Base-by-base conservation (phyloP, 2,888 invertebrate genomes). In the Eupeodes latifasciatus region DNA sequence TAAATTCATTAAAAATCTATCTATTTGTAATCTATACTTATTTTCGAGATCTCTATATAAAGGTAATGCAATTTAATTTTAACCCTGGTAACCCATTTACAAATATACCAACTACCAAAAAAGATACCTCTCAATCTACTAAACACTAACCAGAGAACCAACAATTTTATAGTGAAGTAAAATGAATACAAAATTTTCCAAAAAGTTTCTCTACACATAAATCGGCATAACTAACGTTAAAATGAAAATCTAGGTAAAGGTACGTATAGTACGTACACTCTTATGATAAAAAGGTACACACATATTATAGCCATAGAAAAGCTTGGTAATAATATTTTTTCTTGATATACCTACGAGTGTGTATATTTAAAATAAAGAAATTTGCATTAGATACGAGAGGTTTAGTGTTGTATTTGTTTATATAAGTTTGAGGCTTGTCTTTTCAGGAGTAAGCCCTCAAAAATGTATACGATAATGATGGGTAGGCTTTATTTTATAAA, bases 221-320 rank as follows among this genome's bases (percentile, higher is more conserved):
- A 79, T 64, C 64, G 40, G 11, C 57, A 62, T 51, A 86, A 82
- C 79, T 82, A 69, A 71, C 47, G 49, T 62, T 61, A 62, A 82
- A 27, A 27, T 27, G 27, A 27, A 27, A 82, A 82, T 86, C 55
- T 79, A 82, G 78, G 74, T 59, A 66, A 79, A 82, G 81, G 77
- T 81, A 55, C 57, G 64, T 40, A 40, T 9, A 9, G n/a, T n/a
- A n/a, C n/a, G n/a, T 40, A 40, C 40, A 4, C 40, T 40, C 40
- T 5, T 40, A 40, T 40, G 40, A 9, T 40, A 7, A 66, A 66
- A 66, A 66, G 27, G 49, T 12, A 19, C 9, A 19, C 0, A 40
- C n/a, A 9, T 64, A 27, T 27, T 27, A 27, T 27, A 27, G 27
- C 2, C 27, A 27, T 27, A 27, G 27, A 27, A 27, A 27, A 55